Evolutionary conservation across 2,113 vertebrate species (phyloP).

Genomic region (Mungos mungo): DNA sequence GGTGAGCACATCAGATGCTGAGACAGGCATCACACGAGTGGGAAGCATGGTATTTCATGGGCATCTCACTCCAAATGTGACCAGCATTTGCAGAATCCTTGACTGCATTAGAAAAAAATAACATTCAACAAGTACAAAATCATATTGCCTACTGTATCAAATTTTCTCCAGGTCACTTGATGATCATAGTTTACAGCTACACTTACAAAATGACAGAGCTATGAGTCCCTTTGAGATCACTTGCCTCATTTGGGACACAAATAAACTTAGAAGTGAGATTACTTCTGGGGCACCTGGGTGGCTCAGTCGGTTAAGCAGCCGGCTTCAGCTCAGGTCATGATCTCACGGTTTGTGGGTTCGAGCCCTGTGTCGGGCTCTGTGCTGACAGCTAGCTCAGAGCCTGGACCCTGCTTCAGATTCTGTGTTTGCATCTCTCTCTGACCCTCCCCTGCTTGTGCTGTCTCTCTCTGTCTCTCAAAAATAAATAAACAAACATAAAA

Average conservation of each 20-base stretch:
- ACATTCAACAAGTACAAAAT: background rate
- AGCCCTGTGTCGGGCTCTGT: no score
- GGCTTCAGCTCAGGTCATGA: no score
- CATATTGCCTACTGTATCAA: background rate
- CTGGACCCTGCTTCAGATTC: no score
- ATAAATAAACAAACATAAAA: no score
- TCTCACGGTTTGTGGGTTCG: no score
- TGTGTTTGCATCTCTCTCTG: no score
- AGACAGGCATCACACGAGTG: background rate
- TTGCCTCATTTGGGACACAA: background rate
- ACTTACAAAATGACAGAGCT: background rate
- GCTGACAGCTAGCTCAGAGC: no score
- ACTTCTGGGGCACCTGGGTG: no score
- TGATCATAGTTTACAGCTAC: background rate
- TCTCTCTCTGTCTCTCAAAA: no score
- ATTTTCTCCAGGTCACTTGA: background rate
- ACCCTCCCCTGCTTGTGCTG: no score
- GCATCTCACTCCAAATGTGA: background rate
- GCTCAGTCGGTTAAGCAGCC: no score
- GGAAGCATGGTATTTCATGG: background rate
- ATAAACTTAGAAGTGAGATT: background rate
- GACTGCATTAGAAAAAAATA: background rate
- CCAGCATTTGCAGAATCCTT: background rate
- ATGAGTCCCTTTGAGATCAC: background rate
- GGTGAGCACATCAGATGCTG: background rate